Conservation (phyloP, 2,888 invertebrate genomes). For the Dioctria linearis region DNA sequence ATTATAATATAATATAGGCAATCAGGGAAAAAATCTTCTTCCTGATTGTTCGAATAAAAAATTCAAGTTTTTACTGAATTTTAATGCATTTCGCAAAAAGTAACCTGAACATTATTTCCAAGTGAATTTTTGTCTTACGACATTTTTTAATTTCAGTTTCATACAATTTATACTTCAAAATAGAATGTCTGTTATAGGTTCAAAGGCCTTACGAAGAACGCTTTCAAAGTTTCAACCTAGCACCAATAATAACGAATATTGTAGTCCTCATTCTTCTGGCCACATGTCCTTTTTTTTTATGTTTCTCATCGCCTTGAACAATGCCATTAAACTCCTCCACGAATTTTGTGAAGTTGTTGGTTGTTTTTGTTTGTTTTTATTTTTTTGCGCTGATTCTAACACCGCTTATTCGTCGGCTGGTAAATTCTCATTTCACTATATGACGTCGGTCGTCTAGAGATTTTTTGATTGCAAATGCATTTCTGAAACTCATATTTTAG, state of each 20-base stretch:
- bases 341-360: conserved; percentile 36
- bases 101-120: no score
- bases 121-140: no score
- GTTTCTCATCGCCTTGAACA: conserved; percentile 6
- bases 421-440: conserved; percentile 33
- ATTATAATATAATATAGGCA: no score
- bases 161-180: no score
- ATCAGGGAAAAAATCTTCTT: no score
- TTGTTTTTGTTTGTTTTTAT: neutral
- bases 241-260: conserved; percentile 29
- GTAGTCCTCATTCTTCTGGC: conserved; percentile 24
- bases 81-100: no score
- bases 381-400: conserved; percentile 42
- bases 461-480: conserved; percentile 56
- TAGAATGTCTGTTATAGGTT: no score
- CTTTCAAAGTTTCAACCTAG: no score
- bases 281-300: neutral
- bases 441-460: conserved; percentile 9
- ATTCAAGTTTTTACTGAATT: no score
- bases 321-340: conserved; percentile 31
- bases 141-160: no score
- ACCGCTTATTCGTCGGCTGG: conserved; percentile 23
- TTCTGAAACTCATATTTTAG: conserved; percentile 55
- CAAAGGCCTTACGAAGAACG: no score
- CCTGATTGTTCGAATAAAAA: no score